Base-by-base conservation (phyloP, 2,113 vertebrate species). In the Gymnobelideus leadbeateri region DNA sequence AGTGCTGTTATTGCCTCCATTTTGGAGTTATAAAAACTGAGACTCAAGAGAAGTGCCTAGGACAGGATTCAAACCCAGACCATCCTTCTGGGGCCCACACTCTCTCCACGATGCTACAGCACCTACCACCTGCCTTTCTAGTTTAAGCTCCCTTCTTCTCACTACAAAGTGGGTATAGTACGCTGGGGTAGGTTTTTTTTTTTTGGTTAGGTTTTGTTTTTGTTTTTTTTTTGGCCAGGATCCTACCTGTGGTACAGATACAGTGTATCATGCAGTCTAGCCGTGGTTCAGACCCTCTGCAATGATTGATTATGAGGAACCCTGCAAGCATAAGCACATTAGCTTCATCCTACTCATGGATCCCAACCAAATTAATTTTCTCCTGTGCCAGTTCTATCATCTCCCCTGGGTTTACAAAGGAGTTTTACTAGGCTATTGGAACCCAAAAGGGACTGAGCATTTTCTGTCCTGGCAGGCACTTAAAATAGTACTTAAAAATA, bases 381-480 rank as follows among this genome's bases (percentile, higher is more conserved):
- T 97, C 92, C 91, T 96, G 96, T 95, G 95, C 97, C 97, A 97
- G 93, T 96, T 97, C 96, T 93, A 97, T 97, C 98, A 97, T 55
- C 92, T 97, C 94, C 95, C 94, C 93, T 68, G 93, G 95, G 95
- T 92, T 95, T 95, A 96, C 96, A 97, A 96, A 97, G 96, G 96
- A 96, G 89, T 94, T 96, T 96, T 95, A 94, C 98, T 96, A 92
- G 94, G 93, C 94, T 95, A 96, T 97, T 91, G 94, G 95, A 96
- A 94, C 91, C 91, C 94, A 92, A 55, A 95, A 96, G 54, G 94
- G 89, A 96, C 93, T 92, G 68, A 95, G 94, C 91, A 92, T 93
- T 98, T 98, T 96, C 0, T 47, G 10, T 96, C 90, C 94, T 96
- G 91, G 96, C 93, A 97, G 97, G 91, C 95, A 95, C 93, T 95